phyloP scores from a whole-genome alignment of 2,888 invertebrate species.

The Gymnosoma rotundatum region DNA sequence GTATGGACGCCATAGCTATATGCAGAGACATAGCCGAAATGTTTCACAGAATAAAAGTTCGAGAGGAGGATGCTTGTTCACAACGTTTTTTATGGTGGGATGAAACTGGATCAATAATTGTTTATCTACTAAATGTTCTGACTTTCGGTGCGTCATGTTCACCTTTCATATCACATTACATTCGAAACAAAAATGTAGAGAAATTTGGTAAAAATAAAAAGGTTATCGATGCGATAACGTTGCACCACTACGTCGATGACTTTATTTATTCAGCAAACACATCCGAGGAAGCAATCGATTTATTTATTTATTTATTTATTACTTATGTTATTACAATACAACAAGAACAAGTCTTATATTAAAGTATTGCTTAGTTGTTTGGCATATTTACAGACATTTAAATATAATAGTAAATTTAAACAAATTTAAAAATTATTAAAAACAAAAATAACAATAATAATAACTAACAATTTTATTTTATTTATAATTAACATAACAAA shows the following conservation, averaged over 20 bases:
- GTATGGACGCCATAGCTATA: conserved; percentile 36
- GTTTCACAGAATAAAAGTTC: conserved; percentile 59
- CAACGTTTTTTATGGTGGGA: conserved; percentile 62
- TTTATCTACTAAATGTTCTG: conserved; percentile 35
- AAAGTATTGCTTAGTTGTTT: too few relatives aligned
- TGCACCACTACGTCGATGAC: too few relatives aligned
- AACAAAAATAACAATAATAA: too few relatives aligned
- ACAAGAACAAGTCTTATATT: too few relatives aligned
- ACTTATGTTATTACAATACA: too few relatives aligned
- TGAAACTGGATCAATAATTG: conserved; percentile 12
- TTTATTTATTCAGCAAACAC: conserved; percentile 7
- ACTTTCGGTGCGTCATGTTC: conserved; percentile 44
- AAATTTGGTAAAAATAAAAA: conserved; percentile 7
- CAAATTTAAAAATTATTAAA: too few relatives aligned
- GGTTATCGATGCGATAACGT: neutral
- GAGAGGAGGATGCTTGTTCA: conserved; percentile 30
- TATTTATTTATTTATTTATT: too few relatives aligned
- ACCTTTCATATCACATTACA: conserved; percentile 10
- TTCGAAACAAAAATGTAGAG: conserved; percentile 2
- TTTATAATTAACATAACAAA: too few relatives aligned
- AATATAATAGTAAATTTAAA: too few relatives aligned
- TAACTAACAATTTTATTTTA: too few relatives aligned
- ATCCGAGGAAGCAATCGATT: conserved; percentile 9
- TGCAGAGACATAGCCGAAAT: conserved; percentile 33
- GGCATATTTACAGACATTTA: too few relatives aligned